Percentiles rank a stretch among this genome's conserved stretches.
Evolutionary conservation across 2,888 invertebrate species (phyloP).

Genomic region (Noctua janthina): DNA sequence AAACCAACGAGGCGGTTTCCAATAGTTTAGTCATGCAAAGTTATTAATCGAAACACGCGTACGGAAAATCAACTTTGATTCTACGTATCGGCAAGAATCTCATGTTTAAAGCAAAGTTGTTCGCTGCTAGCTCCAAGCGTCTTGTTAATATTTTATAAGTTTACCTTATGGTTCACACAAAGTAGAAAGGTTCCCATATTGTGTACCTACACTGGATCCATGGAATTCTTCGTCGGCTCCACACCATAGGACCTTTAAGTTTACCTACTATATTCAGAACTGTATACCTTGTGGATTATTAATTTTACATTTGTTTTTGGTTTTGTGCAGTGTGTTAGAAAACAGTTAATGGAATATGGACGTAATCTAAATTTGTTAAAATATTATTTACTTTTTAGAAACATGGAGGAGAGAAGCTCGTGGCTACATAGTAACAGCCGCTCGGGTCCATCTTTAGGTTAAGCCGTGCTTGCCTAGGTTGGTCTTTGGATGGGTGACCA

Average conservation of each 20-base stretch:
- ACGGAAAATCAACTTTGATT: conserved; percentile 19
- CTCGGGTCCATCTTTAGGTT: no score
- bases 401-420: no score
- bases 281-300: background rate
- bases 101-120: conserved; percentile 18
- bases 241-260: no score
- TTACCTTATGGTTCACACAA: conserved; percentile 13
- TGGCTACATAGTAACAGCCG: no score
- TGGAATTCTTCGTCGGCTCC: conserved; percentile 7
- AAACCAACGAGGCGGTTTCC: background rate
- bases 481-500: no score
- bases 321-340: no score
- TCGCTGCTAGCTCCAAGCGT: conserved; percentile 11
- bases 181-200: background rate
- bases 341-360: no score
- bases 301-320: background rate
- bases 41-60: conserved; percentile 16
- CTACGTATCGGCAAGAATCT: conserved; percentile 27
- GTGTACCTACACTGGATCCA: background rate
- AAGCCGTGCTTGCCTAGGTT: no score
- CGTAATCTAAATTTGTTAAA: background rate
- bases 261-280: background rate
- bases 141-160: conserved; percentile 40
- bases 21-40: conserved; percentile 4
- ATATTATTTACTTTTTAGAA: background rate